Evolutionary conservation across 2,797 vertebrate genomes (phyloP).

Genomic region (Muscicapa striata): DNA sequence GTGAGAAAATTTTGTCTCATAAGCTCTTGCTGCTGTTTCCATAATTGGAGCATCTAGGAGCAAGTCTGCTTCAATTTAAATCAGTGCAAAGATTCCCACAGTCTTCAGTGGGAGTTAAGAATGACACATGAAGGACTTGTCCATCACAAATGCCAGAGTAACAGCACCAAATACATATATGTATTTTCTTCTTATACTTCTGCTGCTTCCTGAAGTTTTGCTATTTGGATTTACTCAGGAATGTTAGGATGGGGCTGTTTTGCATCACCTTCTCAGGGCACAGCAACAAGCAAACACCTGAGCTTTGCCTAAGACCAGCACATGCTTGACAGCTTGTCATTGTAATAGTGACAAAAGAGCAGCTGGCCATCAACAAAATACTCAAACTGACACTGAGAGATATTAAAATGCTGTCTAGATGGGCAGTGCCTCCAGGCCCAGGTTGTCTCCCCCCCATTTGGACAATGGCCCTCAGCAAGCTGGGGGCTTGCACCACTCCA

Average conservation of each 20-base stretch:
- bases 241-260: neutral
- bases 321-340: neutral
- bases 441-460: neutral
- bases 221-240: neutral
- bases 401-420: neutral
- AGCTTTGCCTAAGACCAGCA: neutral
- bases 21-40: neutral
- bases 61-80: neutral
- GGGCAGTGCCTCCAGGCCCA: neutral
- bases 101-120: neutral
- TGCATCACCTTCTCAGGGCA: neutral
- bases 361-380: neutral
- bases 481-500: neutral
- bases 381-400: neutral
- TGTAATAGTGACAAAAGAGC: neutral
- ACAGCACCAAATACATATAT: neutral
- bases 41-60: neutral
- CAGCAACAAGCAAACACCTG: neutral
- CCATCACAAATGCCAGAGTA: neutral
- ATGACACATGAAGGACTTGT: neutral
- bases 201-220: neutral
- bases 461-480: neutral
- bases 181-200: neutral
- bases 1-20: neutral
- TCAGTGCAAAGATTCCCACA: neutral